Evolutionary conservation across 2,888 invertebrate species (phyloP), one percentile per base, ranked within the genome.

Genomic region (Bedellia somnulentella): DNA sequence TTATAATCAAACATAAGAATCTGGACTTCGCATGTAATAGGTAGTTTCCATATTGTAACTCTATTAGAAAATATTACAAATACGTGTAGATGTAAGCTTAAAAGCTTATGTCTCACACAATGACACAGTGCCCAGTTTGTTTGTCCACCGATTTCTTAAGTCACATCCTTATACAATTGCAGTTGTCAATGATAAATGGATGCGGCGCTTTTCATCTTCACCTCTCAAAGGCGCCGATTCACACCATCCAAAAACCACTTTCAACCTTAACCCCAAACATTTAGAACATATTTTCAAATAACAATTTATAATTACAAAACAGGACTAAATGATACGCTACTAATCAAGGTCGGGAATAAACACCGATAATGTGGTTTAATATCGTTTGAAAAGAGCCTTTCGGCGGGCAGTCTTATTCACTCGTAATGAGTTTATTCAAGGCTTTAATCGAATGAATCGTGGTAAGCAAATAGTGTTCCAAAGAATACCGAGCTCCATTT

Each of bases 101-200:
- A n/a, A n/a, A n/a, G n/a, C n/a, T n/a, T n/a, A n/a, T n/a, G n/a
- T n/a, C n/a, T n/a, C n/a, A n/a, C n/a, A n/a, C n/a, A n/a, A n/a
- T n/a, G n/a, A 18, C 15, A 29, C 29, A 29, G 24, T 16, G 17
- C n/a, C 16, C 47, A 49, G 58, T 62, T 61, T 73, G 71, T 73
- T 73, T 73, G 64, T 66, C 63, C 59, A 64, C 59, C 63, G 60
- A 68, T 68, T 66, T 59, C 58, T 62, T 16, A n/a, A n/a, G 54
- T 57, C 57, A 51, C 60, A 62, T 64, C 61, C 60, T 61, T 59
- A 70, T 68, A 73, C 73, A 61, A 73, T 70, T 73, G 73, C 70
- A 57, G 71, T 70, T 75, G 73, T 70, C 71, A 70, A 73, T 75
- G 75, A 75, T 75, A 73, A 75, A 75, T 75, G 71, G 68, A 58